Evolutionary conservation across 2,797 vertebrate genomes (phyloP).

Genomic region (Gymnocypris eckloni): DNA sequence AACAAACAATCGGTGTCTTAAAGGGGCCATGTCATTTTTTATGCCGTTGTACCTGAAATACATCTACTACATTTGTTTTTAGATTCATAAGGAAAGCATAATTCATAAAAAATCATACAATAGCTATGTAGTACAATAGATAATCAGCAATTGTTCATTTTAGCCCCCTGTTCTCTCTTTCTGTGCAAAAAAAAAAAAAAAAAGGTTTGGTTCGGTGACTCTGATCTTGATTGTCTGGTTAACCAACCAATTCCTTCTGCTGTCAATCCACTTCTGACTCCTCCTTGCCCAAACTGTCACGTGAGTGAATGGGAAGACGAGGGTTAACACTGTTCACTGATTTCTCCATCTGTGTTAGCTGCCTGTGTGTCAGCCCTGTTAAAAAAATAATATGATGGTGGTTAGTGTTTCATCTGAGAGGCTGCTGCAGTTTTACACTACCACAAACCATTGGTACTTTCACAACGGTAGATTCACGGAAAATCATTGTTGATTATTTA

Average conservation of each 20-base stretch:
- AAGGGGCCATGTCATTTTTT: not conserved
- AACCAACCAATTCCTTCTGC: constrained; percentile 54
- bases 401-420: constrained; percentile 5
- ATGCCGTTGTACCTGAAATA: not conserved
- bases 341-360: constrained; percentile 47
- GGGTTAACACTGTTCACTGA: constrained; percentile 46
- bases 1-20: not conserved
- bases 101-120: not conserved
- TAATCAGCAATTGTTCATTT: not conserved
- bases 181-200: constrained; percentile 72
- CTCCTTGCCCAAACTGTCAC: constrained; percentile 67
- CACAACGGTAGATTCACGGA: not conserved
- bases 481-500: not conserved
- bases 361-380: constrained; percentile 27
- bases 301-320: constrained; percentile 39
- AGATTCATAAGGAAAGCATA: not conserved
- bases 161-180: not conserved
- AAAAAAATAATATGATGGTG: not conserved
- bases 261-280: constrained; percentile 71
- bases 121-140: not conserved
- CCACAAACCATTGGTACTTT: not conserved
- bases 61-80: not conserved
- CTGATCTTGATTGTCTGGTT: constrained; percentile 77
- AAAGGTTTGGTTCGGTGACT: constrained; percentile 77
- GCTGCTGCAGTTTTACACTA: constrained; percentile 5